Percentiles rank a stretch among this genome's conserved stretches.
Evolutionary conservation across 1,140 invertebrate genomes (phyloP).

Genomic region (Anadara kagoshimensis): DNA sequence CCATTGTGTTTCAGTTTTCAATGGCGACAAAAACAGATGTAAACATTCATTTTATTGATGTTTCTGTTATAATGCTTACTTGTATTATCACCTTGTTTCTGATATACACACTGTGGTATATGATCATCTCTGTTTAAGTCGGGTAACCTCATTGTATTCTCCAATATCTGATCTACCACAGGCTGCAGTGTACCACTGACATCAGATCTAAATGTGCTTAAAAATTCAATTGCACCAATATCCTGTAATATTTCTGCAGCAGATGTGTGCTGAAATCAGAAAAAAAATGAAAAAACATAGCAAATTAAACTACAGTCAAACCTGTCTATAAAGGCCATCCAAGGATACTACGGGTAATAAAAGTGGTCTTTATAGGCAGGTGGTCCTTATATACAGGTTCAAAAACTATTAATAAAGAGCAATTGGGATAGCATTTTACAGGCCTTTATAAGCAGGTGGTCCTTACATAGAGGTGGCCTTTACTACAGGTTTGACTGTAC

Average conservation of each 20-base stretch:
- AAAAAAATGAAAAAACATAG: neutral
- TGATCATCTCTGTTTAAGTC: slow-evolving; percentile 50
- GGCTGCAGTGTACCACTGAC: slow-evolving; percentile 52
- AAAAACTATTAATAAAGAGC: no score
- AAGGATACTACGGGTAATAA: no score
- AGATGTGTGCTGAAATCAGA: slow-evolving; percentile 61
- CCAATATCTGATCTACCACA: slow-evolving; percentile 67
- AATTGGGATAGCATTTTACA: no score
- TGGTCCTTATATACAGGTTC: no score
- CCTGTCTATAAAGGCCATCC: no score
- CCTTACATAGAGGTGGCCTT: no score
- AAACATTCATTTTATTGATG: neutral
- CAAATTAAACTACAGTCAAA: neutral
- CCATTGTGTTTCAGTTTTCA: no score
- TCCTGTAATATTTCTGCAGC: slow-evolving; percentile 66
- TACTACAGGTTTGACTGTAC: no score
- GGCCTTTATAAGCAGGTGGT: no score
- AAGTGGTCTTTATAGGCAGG: no score
- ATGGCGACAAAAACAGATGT: no score
- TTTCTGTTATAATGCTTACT: slow-evolving; percentile 32
- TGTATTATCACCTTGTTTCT: slow-evolving; percentile 53
- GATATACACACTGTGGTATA: slow-evolving; percentile 66
- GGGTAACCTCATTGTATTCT: slow-evolving; percentile 66
- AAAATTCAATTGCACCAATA: slow-evolving; percentile 69
- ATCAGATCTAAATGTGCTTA: slow-evolving; percentile 63